phyloP scores from a whole-genome alignment of 2,113 vertebrate species.

The Oncorhynchus masou region DNA sequence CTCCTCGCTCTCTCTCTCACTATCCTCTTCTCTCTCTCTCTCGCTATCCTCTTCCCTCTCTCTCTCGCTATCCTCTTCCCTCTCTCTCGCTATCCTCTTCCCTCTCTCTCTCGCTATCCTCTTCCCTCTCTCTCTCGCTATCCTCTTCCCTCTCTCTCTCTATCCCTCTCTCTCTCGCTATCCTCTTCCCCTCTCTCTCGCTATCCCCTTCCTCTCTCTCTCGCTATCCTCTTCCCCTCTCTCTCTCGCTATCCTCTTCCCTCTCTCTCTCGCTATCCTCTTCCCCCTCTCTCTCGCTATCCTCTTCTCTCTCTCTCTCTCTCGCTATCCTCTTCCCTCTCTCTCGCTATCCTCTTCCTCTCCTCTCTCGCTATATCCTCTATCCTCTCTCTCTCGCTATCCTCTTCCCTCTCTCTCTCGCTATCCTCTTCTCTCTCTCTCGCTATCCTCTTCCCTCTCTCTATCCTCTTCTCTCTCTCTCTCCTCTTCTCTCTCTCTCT shows the following conservation, averaged over 20 bases:
- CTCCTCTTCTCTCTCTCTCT: conserved; percentile 1
- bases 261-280: neutral
- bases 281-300: neutral
- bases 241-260: neutral
- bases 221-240: neutral
- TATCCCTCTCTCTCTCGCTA: neutral
- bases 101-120: too few relatives aligned
- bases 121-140: neutral
- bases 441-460: too few relatives aligned
- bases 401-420: neutral
- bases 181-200: neutral
- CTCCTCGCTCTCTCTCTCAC: conserved; percentile 4
- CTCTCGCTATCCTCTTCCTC: too few relatives aligned
- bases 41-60: neutral
- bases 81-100: too few relatives aligned
- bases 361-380: neutral
- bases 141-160: neutral
- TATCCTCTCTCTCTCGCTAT: conserved; percentile 6
- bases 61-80: conserved; percentile 10
- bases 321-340: neutral
- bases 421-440: neutral
- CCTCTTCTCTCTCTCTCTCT: conserved; percentile 1
- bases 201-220: too few relatives aligned
- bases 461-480: neutral
- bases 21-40: neutral